These are phyloP conservation scores for Parthenolecanium corni DNA, from an alignment of 2,888 invertebrate species.

Conservation along the genomic window DNA sequence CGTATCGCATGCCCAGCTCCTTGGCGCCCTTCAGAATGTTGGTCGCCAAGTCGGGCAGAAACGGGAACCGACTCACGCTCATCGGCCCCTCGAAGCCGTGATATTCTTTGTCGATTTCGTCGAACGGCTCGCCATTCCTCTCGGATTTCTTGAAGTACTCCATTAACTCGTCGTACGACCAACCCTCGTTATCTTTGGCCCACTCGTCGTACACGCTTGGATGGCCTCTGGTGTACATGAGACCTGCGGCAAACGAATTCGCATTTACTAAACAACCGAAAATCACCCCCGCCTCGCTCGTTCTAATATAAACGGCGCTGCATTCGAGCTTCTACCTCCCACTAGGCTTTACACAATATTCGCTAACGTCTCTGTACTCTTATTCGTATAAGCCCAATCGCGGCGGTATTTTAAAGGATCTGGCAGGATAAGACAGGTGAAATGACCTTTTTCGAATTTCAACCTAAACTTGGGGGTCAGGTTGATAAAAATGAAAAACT, in stretches of 20 bases:
- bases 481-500: no score
- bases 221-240: constrained; percentile 50
- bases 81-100: constrained; percentile 39
- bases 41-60: constrained; percentile 38
- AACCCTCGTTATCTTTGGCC: constrained; percentile 46
- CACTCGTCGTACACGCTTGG: constrained; percentile 60
- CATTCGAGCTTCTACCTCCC: no score
- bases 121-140: constrained; percentile 36
- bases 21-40: constrained; percentile 39
- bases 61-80: constrained; percentile 39
- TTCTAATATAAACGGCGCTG: no score
- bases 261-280: constrained; percentile 21
- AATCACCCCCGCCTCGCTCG: no score
- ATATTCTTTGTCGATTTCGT: constrained; percentile 37
- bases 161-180: constrained; percentile 41
- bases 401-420: no score
- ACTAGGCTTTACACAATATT: no score
- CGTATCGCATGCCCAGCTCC: constrained; percentile 38
- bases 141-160: constrained; percentile 41
- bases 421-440: no score
- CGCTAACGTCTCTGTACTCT: no score
- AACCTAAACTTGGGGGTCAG: no score
- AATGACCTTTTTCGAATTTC: no score
- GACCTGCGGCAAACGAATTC: constrained; percentile 37
- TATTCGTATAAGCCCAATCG: no score